Conservation (phyloP, 1,140 invertebrate genomes). For the Habropoda laboriosa region DNA sequence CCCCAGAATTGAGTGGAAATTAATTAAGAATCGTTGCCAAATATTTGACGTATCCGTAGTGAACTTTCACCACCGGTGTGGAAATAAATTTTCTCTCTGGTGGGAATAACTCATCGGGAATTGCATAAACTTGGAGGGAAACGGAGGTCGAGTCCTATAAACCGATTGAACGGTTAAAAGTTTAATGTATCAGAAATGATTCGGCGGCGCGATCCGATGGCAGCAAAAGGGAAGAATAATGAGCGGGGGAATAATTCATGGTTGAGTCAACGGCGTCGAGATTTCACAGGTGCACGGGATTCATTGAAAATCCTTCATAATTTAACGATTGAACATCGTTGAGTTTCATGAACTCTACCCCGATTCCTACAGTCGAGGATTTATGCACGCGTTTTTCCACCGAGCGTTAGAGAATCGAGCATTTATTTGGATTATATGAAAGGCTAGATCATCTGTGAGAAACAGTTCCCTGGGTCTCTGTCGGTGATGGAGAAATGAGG, state of each 20-base stretch:
- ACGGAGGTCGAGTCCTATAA: neutral
- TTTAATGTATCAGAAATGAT: slow-evolving; percentile 27
- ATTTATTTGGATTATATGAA: neutral
- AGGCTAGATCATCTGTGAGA: neutral
- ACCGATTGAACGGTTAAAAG: slow-evolving; percentile 7
- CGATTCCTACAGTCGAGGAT: no score
- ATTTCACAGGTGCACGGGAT: slow-evolving; percentile 1
- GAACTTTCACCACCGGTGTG: no score
- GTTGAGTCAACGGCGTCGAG: neutral
- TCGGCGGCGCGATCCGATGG: neutral
- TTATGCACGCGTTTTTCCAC: neutral
- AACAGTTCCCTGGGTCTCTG: neutral
- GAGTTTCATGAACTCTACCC: neutral
- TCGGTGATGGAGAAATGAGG: neutral
- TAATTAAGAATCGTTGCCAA: neutral
- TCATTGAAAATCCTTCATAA: slow-evolving; percentile 6
- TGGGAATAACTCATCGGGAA: neutral
- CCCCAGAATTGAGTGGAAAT: neutral
- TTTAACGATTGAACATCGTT: neutral
- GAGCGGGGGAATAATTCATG: slow-evolving; percentile 9
- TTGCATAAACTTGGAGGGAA: neutral
- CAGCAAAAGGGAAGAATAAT: neutral
- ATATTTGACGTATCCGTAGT: neutral
- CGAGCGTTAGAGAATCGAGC: neutral
- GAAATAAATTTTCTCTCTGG: neutral